Base-by-base conservation (phyloP, 2,113 vertebrate genomes). In the Colaptes auratus region DNA sequence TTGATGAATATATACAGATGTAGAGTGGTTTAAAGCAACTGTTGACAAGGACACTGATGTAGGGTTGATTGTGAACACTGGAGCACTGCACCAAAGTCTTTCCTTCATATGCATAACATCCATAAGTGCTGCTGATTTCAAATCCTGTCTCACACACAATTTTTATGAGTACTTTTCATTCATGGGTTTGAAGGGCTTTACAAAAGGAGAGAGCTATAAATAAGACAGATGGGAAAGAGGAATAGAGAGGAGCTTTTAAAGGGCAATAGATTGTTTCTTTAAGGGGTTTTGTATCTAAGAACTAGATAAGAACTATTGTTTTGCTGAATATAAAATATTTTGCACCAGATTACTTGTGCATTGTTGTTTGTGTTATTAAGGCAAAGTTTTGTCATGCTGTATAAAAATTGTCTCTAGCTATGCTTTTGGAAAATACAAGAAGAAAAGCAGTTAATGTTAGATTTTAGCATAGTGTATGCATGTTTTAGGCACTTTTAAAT, bases 141-240 rank as follows among this genome's bases (percentile, higher is more conserved):
- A 74, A 53, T 66, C 74, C 66, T 1, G 0, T 16, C 70, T 92
- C 66, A 61, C 70, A 64, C 1, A 0, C 66, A 33, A 89, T n/a
- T 90, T 96, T 93, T 93, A 92, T 60, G 82, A 84, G 76, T 61
- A 59, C 64, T 91, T 91, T 70, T 91, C 56, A 59, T 82, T 75
- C 2, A 1, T 52, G 21, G 46, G 28, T 94, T 58, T 58, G 35
- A 42, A 91, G 75, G 1, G 25, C 52, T 92, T 76, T 36, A 91
- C 82, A 89, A 92, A 92, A 95, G 42, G 87, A 91, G 66, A 64
- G 75, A 70, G 79, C 90, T 96, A 73, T 94, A 85, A 95, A 89
- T 94, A 95, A 91, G 87, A 90, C 70, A 58, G 86, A 86, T 86
- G 61, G 70, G 81, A 72, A 74, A 89, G 77, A 84, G 64, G 87